These are phyloP conservation scores for Cryptoblepharus egeriae DNA, from an alignment of 2,797 vertebrate species.

Conservation along the genomic window DNA sequence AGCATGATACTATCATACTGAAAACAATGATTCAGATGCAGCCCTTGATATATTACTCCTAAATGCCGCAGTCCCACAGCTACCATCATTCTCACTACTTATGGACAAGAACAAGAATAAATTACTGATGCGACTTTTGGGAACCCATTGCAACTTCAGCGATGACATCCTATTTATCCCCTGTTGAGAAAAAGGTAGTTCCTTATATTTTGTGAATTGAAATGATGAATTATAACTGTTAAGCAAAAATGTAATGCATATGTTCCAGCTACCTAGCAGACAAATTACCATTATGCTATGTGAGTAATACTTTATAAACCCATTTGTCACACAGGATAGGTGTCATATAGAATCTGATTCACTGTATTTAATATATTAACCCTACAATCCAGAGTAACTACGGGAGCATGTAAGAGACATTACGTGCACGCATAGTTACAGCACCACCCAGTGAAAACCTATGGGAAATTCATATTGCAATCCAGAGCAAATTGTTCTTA, in stretches of 20 bases:
- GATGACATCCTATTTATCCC: constrained; percentile 61
- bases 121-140: constrained; percentile 42
- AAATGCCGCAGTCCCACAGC: constrained; percentile 24
- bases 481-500: no score
- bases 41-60: constrained; percentile 21
- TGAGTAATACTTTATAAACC: constrained; percentile 68
- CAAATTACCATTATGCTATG: constrained; percentile 64
- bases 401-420: no score
- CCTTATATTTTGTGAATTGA: constrained; percentile 50
- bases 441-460: no score
- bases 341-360: constrained; percentile 69
- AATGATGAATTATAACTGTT: constrained; percentile 66
- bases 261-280: constrained; percentile 64
- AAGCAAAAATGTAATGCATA: constrained; percentile 60
- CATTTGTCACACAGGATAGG: constrained; percentile 68
- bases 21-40: not conserved
- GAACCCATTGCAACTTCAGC: constrained; percentile 41
- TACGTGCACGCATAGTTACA: no score
- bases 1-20: not conserved
- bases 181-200: constrained; percentile 53
- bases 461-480: no score
- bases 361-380: constrained; percentile 53
- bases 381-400: no score
- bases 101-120: constrained; percentile 39
- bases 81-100: constrained; percentile 32